Percentiles rank a stretch among this genome's conserved stretches.
phyloP scores from a whole-genome alignment of 2,113 vertebrate species.

The Mobula hypostoma region DNA sequence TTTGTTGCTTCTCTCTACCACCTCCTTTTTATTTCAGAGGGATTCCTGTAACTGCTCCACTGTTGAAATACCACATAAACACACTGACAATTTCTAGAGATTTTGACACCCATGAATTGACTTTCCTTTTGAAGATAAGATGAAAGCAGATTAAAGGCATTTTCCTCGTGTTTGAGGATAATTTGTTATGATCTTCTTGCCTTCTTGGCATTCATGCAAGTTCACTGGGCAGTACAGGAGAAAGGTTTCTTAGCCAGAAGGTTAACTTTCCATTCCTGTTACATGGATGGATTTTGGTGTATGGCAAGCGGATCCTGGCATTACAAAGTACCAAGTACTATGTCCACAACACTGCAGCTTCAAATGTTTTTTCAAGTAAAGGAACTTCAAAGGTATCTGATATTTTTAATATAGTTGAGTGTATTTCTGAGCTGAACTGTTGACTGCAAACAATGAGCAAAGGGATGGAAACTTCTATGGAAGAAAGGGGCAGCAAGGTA shows the following conservation, averaged over 20 bases:
- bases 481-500: too few relatives aligned
- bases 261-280: background rate
- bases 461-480: background rate
- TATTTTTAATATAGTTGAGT: background rate
- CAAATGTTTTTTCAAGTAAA: background rate
- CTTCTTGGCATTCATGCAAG: background rate
- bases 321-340: background rate
- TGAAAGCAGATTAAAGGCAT: background rate
- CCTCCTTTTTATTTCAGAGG: background rate
- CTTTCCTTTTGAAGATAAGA: background rate
- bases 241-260: background rate
- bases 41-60: background rate
- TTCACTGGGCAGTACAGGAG: background rate
- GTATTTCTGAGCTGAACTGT: background rate
- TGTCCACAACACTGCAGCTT: background rate
- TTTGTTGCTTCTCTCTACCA: background rate
- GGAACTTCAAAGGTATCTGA: background rate
- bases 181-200: background rate
- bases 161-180: background rate
- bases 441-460: background rate
- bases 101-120: background rate
- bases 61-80: background rate
- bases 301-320: background rate
- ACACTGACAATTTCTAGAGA: background rate
- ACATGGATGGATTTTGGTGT: background rate